Evolutionary conservation across 1,140 invertebrate genomes (phyloP), one percentile per base, ranked within the genome.

Genomic region (Eupristina koningsbergeri): DNA sequence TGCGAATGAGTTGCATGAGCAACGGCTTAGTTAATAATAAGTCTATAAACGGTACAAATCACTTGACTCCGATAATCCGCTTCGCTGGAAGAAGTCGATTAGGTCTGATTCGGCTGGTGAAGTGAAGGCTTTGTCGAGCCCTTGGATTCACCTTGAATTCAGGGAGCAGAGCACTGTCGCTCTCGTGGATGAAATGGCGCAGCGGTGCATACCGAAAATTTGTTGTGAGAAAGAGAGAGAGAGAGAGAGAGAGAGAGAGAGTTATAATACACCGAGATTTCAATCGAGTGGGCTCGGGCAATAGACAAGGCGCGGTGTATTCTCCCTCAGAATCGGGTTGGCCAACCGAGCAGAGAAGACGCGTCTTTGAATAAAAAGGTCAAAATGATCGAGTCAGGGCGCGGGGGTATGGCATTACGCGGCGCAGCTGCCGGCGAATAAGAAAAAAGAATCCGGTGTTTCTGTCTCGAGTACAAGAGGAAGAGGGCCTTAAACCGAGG

Each of bases 341-440:
- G 13, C 64, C 5, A 15, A 36, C 31, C 0, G 64, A 36, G 64
- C 53, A n/a, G 29, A 34, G 31, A 19, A 2, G 64, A 34, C 6
- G 31, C 34, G 64, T 67, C 64, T 26, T 9, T 5, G 53, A 34
- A 19, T 71, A 71, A 71, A 41, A 74, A 67, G 81, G 74, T 77
- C 81, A 69, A 77, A 41, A 58, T 36, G 80, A 50, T 58, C 71
- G 58, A 76, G 58, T 75, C 80, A 64, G 71, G 8, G 9, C 15
- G 67, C 31, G 50, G 63, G 29, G 77, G 58, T 1, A 8, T 2
- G 31, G 76, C 31, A 31, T 15, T 19, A 45, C 53, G 74, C 63
- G 74, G 74, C 63, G 74, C 83, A 80, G 83, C 83, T 80, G 77
- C 64, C 71, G 47, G n/a, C 29, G 31, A 34, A 75, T 6, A 67